A percentile compares a stretch with the other conserved stretches of the same genome.
Evolutionary conservation across 2,113 vertebrate species (phyloP).

Genomic region (Prochilodus magdalenae): DNA sequence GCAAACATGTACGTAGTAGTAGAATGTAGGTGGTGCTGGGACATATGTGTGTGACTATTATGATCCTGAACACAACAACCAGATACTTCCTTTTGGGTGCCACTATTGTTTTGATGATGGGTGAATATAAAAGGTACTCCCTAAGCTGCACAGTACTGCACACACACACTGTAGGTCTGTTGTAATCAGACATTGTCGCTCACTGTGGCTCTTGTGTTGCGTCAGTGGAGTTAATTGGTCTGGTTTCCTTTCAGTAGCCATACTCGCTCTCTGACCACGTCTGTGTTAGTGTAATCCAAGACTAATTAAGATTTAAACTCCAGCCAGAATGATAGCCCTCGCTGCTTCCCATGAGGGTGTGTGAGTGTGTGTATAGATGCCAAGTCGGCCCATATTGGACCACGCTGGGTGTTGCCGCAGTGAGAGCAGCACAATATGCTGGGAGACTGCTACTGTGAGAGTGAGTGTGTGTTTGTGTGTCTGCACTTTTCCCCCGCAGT

Average conservation of each 20-base stretch:
- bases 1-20: too few species aligned
- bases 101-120: too few species aligned
- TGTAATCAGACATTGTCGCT: not conserved
- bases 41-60: too few species aligned
- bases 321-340: slow-evolving; percentile 28
- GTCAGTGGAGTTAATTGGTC: slow-evolving; percentile 19
- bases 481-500: not conserved
- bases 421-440: slow-evolving; percentile 28
- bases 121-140: too few species aligned
- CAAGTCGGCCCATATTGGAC: slow-evolving; percentile 13
- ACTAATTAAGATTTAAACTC: slow-evolving; percentile 48
- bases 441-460: slow-evolving; percentile 11
- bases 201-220: not conserved
- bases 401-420: slow-evolving; percentile 23
- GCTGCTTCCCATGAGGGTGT: not conserved
- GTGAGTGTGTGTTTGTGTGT: slow-evolving; percentile 14
- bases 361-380: slow-evolving; percentile 15
- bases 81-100: too few species aligned
- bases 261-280: slow-evolving; percentile 1
- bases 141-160: too few species aligned
- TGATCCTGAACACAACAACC: too few species aligned
- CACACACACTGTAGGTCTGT: not conserved
- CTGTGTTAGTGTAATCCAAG: slow-evolving; percentile 29
- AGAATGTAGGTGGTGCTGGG: too few species aligned
- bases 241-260: slow-evolving; percentile 14